These are phyloP conservation scores for Microtus richardsoni DNA, from an alignment of 2,113 vertebrate species.

Conservation along the genomic window DNA sequence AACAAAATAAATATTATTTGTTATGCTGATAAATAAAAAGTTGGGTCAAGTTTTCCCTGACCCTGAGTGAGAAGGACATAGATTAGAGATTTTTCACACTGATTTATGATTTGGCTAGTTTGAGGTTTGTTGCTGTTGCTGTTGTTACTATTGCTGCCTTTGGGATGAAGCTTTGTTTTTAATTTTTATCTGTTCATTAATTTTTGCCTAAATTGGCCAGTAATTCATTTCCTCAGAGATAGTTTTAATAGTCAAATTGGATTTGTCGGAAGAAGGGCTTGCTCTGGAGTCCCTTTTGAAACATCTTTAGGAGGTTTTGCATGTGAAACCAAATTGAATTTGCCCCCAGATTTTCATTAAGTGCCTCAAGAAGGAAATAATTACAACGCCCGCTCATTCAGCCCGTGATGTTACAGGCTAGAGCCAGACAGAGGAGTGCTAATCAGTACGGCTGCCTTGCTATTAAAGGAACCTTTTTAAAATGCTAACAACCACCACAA, in stretches of 20 bases:
- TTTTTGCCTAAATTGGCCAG: background rate
- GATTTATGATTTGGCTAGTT: slow-evolving; percentile 16
- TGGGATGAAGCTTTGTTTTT: background rate
- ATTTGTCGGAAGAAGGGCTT: background rate
- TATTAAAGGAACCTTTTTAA: background rate
- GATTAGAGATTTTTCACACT: background rate
- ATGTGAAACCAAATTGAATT: slow-evolving; percentile 64
- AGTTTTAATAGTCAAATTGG: background rate
- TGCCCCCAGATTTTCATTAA: slow-evolving; percentile 61
- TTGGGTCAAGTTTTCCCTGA: slow-evolving; percentile 44
- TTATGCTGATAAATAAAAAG: slow-evolving; percentile 51
- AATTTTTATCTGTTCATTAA: background rate
- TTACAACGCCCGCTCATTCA: slow-evolving; percentile 55
- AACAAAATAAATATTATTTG: slow-evolving; percentile 58
- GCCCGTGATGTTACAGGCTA: slow-evolving; percentile 13
- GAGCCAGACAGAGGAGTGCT: slow-evolving; percentile 44
- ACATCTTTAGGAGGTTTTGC: slow-evolving; percentile 40
- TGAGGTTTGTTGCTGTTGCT: background rate
- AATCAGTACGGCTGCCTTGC: background rate
- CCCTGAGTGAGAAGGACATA: background rate
- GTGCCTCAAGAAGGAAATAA: slow-evolving; percentile 64
- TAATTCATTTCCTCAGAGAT: background rate
- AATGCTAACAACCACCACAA: slow-evolving; percentile 45
- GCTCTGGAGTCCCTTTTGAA: slow-evolving; percentile 38
- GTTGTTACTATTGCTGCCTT: background rate